Evolutionary conservation across 1,140 invertebrate genomes (phyloP).

Genomic region (Drosophila nikananu): DNA sequence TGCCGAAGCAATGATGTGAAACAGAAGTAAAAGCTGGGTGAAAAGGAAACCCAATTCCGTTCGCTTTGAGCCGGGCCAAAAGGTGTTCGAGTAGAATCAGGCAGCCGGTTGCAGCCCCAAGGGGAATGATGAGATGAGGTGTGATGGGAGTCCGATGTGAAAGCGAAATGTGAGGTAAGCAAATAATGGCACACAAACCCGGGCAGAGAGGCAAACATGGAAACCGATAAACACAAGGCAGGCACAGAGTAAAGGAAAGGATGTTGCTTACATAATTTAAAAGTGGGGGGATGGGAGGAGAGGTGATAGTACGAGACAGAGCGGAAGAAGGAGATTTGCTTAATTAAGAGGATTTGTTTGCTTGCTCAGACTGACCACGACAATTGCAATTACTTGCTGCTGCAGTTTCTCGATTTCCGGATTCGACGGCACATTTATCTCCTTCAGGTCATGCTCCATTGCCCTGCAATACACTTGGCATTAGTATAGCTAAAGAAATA

Average conservation of each 20-base stretch:
- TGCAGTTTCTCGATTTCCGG: constrained; percentile 83
- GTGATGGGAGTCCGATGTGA: constrained; percentile 39
- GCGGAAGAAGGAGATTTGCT: constrained; percentile 28
- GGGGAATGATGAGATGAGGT: constrained; percentile 21
- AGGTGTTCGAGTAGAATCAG: constrained; percentile 58
- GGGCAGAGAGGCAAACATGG: constrained; percentile 6
- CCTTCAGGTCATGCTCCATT: constrained; percentile 84
- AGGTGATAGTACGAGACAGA: constrained; percentile 16
- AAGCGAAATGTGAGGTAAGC: constrained; percentile 43
- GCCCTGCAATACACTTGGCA: constrained; percentile 51
- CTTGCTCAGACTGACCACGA: constrained; percentile 75
- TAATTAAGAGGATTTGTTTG: constrained; percentile 51
- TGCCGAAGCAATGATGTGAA: constrained; percentile 34
- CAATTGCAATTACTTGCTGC: constrained; percentile 84
- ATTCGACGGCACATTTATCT: constrained; percentile 84
- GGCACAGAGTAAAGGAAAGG: constrained; percentile 15
- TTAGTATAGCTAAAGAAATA: constrained; percentile 6
- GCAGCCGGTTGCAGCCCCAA: constrained; percentile 14
- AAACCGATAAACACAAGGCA: constrained; percentile 14
- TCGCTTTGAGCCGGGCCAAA: constrained; percentile 45
- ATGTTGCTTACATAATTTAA: constrained; percentile 23
- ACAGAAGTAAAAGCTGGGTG: constrained; percentile 13
- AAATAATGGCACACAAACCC: constrained; percentile 44
- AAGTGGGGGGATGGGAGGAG: background rate
- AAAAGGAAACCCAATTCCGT: constrained; percentile 57